Evolutionary conservation across 2,888 invertebrate species (phyloP), one percentile per base, ranked within the genome.

Genomic region (Hyalella azteca): DNA sequence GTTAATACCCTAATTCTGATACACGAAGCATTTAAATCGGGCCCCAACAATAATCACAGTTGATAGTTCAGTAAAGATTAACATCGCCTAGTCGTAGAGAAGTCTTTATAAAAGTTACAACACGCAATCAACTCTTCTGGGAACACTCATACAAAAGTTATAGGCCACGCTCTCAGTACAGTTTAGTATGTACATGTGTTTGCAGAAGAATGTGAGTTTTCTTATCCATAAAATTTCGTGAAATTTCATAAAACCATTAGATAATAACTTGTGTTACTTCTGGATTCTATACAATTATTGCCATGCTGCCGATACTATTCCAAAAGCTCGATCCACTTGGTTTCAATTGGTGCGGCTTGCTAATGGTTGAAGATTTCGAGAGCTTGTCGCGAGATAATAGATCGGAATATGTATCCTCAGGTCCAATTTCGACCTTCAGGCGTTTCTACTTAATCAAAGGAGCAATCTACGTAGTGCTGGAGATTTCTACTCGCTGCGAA

Each of bases 81-180:
- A 66, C 36, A 66, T 66, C 29, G 66, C 66, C 36, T 66, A 66
- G 22, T 66, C 66, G 19, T 66, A 66, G 29, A 54, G 29, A 66
- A 66, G 66, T 66, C 19, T 59, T 66, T 66, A 66, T 66, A 66
- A 66, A 66, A 66, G 66, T 29, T 66, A 66, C 66, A 66, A 36
- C 66, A 66, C 66, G 66, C 36, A 36, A 29, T 66, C 32, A 66
- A n/a, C 36, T 66, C 22, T 36, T 32, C 36, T 66, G 32, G 66
- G 39, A 36, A 66, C 66, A 66, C 66, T 66, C 66, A 66, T 66
- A 66, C 66, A 66, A 66, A 66, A 66, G 66, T 66, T 66, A 66
- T 66, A 66, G 66, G 66, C 66, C 66, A 66, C 66, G 32, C 66
- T 32, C 66, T 66, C 66, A 66, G 66, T 66, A 66, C 66, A 66